Base-by-base conservation (phyloP, 2,113 vertebrate species). In the Menura novaehollandiae region DNA sequence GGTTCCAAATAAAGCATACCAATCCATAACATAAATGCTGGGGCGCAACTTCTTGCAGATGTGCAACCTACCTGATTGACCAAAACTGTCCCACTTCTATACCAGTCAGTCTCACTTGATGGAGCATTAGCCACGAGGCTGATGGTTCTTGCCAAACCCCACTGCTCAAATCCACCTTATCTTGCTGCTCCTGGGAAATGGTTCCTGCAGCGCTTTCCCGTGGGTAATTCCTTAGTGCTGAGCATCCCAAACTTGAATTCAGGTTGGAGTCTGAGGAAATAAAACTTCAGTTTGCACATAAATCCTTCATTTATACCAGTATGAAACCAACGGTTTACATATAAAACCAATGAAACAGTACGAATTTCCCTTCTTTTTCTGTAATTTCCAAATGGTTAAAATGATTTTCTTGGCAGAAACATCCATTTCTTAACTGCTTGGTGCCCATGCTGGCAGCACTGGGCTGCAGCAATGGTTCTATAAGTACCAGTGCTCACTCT, bases 401-500 rank as follows among this genome's bases (percentile, higher is more conserved):
- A 85, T 51, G 0, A 85, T 85, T 93, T 89, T 55, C 51, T 78
- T 68, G 78, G 32, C 86, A 43, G 76, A 75, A 28, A 37, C 37
- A 60, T n/a, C 56, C 9, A 11, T 33, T 74, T 33, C 74, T 91
- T 89, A 87, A 87, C 94, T 15, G 30, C 76, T 89, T 53, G 9
- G 60, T 63, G 60, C 52, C 91, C 3, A 7, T 0, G 0, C 60
- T n/a, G 64, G 46, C 73, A 17, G 68, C 68, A 14, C 47, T 43
- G 14, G 72, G 37, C 53, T 85, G 67, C 69, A 53, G 76, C 27
- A 11, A 7, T 1, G 9, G 53, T 53, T 69, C 35, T 10, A 11
- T 8, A 8, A 41, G 66, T 47, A 59, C 46, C 47, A 53, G 28
- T 0, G 0, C 66, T 85, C 0, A 0, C 44, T 56, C 19, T 35